phyloP scores from a whole-genome alignment of 2,797 vertebrate genomes.

The Balearica regulorum region DNA sequence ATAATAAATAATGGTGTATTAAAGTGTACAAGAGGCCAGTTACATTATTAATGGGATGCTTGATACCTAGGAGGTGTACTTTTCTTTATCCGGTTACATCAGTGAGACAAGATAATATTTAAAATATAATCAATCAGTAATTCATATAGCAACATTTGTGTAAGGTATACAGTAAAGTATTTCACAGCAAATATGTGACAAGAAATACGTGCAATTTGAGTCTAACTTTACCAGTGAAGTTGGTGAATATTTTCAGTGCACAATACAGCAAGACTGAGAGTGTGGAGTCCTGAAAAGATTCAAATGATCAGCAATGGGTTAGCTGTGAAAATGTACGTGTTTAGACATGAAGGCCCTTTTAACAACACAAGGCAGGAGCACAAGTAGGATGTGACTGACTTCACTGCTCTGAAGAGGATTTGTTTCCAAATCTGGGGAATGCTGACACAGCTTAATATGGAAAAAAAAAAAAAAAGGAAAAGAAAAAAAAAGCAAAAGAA shows the following conservation, averaged over 20 bases:
- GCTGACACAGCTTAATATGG: not conserved
- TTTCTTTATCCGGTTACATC: not conserved
- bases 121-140: not conserved
- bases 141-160: not conserved
- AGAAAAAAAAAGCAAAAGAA: not conserved
- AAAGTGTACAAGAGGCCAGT: not conserved
- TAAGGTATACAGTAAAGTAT: not conserved
- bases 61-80: not conserved
- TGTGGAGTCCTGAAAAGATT: not conserved
- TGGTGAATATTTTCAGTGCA: not conserved
- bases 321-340: not conserved
- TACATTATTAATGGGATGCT: not conserved
- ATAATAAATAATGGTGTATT: not conserved
- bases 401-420: not conserved
- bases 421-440: not conserved
- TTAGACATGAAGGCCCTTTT: not conserved
- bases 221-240: not conserved
- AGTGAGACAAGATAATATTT: not conserved
- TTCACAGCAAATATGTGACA: not conserved
- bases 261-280: not conserved
- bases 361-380: not conserved
- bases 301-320: not conserved
- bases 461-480: conserved; percentile 25
- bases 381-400: not conserved
- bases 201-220: not conserved